A percentile compares a stretch with the other conserved stretches of the same genome.
Evolutionary conservation across 2,888 invertebrate genomes (phyloP).

Genomic region (Drosophila rellima): DNA sequence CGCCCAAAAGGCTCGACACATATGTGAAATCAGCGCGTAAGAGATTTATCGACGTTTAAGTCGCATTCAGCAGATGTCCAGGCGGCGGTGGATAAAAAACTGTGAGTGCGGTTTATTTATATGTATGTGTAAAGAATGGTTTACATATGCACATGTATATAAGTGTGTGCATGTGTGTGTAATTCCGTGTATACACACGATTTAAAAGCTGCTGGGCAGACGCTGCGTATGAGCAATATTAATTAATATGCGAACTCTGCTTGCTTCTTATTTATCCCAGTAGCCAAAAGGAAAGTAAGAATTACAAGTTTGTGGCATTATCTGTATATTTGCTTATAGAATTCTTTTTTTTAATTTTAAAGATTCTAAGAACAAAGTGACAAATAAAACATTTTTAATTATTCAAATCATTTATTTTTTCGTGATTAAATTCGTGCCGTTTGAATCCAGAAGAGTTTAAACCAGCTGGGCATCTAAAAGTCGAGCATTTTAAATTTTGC

Average conservation of each 20-base stretch:
- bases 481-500: background rate
- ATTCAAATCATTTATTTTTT: too few relatives aligned
- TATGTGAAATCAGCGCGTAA: slow-evolving; percentile 66
- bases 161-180: background rate
- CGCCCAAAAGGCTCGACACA: slow-evolving; percentile 50
- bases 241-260: slow-evolving; percentile 57
- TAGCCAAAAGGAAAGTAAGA: background rate
- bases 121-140: background rate
- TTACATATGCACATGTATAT: slow-evolving; percentile 9
- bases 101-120: slow-evolving; percentile 17
- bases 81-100: slow-evolving; percentile 4
- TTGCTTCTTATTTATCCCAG: slow-evolving; percentile 4
- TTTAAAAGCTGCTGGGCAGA: slow-evolving; percentile 27
- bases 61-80: slow-evolving; percentile 60
- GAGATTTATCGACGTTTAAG: slow-evolving; percentile 67
- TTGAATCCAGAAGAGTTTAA: too few relatives aligned
- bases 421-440: too few relatives aligned
- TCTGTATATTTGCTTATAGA: too few relatives aligned
- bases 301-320: background rate
- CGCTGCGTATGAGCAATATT: slow-evolving; percentile 61
- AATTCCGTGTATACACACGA: slow-evolving; percentile 16
- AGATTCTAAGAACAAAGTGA: too few relatives aligned
- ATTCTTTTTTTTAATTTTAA: too few relatives aligned
- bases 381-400: too few relatives aligned
- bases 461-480: background rate